Percentiles rank a stretch among this genome's conserved stretches.
Conservation (phyloP, 53 echinoderm and acorn worm genomes). For the Echinometra lucunter region DNA sequence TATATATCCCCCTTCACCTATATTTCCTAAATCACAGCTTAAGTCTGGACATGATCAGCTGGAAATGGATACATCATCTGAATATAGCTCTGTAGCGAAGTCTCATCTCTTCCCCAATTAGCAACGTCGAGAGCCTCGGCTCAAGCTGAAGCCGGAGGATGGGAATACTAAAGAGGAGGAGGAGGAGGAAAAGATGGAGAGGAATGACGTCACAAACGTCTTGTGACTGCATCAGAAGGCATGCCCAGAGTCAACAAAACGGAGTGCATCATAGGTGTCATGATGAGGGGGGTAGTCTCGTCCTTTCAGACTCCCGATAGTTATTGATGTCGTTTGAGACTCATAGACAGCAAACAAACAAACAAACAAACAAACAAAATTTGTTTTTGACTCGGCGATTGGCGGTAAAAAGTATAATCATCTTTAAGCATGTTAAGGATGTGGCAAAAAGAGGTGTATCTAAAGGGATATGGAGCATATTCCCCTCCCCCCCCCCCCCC, state of each 20-base stretch:
- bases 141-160: background rate
- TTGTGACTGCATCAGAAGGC: conserved; percentile 61
- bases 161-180: background rate
- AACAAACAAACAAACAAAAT: too few relatives aligned
- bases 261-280: background rate
- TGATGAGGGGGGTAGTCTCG: background rate
- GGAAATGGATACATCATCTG: conserved; percentile 15
- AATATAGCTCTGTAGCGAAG: background rate
- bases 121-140: conserved; percentile 8
- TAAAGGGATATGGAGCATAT: background rate
- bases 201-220: conserved; percentile 39
- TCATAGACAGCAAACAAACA: too few relatives aligned
- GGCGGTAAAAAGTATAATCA: too few relatives aligned
- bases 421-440: too few relatives aligned
- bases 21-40: background rate
- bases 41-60: background rate
- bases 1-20: background rate
- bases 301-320: background rate
- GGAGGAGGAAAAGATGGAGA: conserved; percentile 36
- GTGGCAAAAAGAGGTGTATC: background rate
- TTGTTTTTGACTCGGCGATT: too few relatives aligned
- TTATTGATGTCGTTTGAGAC: background rate
- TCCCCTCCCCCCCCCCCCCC: background rate
- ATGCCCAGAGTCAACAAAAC: conserved; percentile 48
- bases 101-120: conserved; percentile 5